Conservation (phyloP, 1,140 invertebrate species). For the Achroia grisella region DNA sequence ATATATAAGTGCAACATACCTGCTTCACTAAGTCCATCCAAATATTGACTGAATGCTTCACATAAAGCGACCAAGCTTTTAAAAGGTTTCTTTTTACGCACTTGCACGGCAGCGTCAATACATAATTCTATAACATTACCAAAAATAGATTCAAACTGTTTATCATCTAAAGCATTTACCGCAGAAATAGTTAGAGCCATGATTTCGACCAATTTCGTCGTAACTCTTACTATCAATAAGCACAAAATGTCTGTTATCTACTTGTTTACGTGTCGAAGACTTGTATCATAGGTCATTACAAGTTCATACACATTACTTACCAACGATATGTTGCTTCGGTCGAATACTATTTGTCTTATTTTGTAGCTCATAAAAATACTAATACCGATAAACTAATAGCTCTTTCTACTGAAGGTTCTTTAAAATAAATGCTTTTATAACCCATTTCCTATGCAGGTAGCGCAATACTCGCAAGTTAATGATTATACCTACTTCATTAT, state of each 20-base stretch:
- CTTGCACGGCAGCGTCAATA: slow-evolving; percentile 68
- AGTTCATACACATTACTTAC: slow-evolving; percentile 6
- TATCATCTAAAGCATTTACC: slow-evolving; percentile 73
- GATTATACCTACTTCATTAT: no score
- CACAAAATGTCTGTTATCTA: slow-evolving; percentile 4
- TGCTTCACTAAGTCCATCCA: slow-evolving; percentile 71
- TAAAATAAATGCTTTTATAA: no score
- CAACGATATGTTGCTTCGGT: no score
- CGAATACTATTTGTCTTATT: no score
- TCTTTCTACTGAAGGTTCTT: not conserved
- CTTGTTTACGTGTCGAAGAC: not conserved
- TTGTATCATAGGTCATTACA: slow-evolving; percentile 18
- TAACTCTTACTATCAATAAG: not conserved
- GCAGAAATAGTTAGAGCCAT: slow-evolving; percentile 38
- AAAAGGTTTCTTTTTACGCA: slow-evolving; percentile 75
- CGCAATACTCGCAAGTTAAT: no score
- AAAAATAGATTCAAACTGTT: slow-evolving; percentile 77
- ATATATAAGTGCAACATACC: slow-evolving; percentile 51
- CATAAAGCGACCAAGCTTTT: slow-evolving; percentile 66
- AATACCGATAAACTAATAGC: no score
- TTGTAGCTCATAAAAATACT: no score
- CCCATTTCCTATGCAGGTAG: no score
- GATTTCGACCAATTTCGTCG: slow-evolving; percentile 13
- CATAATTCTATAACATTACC: slow-evolving; percentile 79
- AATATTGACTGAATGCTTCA: slow-evolving; percentile 71